A percentile compares a stretch with the other conserved stretches of the same genome.
Evolutionary conservation across 1,140 invertebrate genomes (phyloP).

Genomic region (Araneus ventricosus): DNA sequence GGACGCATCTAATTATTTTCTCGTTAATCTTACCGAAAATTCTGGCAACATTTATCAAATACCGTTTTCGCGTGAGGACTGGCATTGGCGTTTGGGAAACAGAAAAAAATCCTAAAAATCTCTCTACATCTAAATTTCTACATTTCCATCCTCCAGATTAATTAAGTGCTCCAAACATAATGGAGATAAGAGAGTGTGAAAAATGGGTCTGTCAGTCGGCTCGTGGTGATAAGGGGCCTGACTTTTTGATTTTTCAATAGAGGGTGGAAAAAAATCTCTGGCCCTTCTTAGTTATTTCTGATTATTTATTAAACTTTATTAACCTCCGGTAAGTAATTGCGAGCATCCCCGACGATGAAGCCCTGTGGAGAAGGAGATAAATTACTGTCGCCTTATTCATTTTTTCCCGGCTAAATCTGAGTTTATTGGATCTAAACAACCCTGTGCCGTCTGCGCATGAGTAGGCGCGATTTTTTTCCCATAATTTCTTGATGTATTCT

Average conservation of each 20-base stretch:
- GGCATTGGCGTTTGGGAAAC: neutral
- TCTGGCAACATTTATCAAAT: slow-evolving; percentile 26
- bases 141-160: slow-evolving; percentile 29
- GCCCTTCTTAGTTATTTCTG: slow-evolving; percentile 15
- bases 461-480: neutral
- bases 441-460: neutral
- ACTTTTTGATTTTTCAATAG: slow-evolving; percentile 41
- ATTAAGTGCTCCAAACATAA: slow-evolving; percentile 33
- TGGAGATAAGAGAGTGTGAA: slow-evolving; percentile 30
- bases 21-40: slow-evolving; percentile 42
- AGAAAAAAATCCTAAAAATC: neutral
- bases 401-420: neutral
- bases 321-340: slow-evolving; percentile 42
- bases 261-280: neutral
- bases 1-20: slow-evolving; percentile 45
- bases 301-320: slow-evolving; percentile 55
- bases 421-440: slow-evolving; percentile 4
- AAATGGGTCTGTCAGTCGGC: slow-evolving; percentile 25
- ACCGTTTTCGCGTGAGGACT: slow-evolving; percentile 10
- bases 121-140: slow-evolving; percentile 33
- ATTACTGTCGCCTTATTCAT: neutral
- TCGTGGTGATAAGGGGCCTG: slow-evolving; percentile 24
- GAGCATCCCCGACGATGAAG: neutral
- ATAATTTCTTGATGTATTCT: no score
- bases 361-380: slow-evolving; percentile 10